A percentile compares a stretch with the other conserved stretches of the same genome.
Evolutionary conservation across 2,113 vertebrate species (phyloP).

Genomic region (Heteronetta atricapilla): DNA sequence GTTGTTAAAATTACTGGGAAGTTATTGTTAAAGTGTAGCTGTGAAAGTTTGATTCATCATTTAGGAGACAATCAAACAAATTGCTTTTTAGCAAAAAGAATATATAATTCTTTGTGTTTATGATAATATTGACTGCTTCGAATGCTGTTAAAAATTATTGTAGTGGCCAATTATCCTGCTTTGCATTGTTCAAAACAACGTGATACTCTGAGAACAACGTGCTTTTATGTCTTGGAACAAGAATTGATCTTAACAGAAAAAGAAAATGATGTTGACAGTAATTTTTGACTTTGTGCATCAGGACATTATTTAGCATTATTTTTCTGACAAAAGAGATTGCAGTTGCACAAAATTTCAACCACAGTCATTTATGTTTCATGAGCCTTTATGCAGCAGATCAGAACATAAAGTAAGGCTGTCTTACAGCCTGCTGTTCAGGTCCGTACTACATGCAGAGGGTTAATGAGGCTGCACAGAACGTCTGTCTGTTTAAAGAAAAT

Average conservation of each 20-base stretch:
- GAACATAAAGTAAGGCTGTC: slow-evolving; percentile 1
- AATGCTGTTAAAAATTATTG: slow-evolving; percentile 1
- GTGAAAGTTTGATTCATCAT: slow-evolving; percentile 12
- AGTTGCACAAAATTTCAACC: neutral
- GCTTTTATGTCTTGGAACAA: neutral
- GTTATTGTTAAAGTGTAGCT: neutral
- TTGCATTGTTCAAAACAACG: neutral
- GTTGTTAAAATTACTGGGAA: neutral
- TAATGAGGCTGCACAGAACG: slow-evolving; percentile 40
- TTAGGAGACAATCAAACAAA: slow-evolving; percentile 3
- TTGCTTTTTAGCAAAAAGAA: slow-evolving; percentile 8
- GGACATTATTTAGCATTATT: slow-evolving; percentile 18
- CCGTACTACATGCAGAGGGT: neutral
- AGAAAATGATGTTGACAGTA: neutral
- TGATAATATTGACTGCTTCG: neutral
- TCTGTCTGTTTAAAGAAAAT: slow-evolving; percentile 34
- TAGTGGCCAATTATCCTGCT: neutral
- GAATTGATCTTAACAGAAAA: slow-evolving; percentile 7
- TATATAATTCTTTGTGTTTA: slow-evolving; percentile 32
- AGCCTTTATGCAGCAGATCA: neutral
- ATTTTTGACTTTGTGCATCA: slow-evolving; percentile 24
- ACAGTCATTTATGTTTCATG: neutral
- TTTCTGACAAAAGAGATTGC: neutral
- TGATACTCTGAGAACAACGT: neutral
- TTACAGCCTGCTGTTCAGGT: neutral